phyloP scores from a whole-genome alignment of 2,797 vertebrate species.

The Gadopsis bispinosus region DNA sequence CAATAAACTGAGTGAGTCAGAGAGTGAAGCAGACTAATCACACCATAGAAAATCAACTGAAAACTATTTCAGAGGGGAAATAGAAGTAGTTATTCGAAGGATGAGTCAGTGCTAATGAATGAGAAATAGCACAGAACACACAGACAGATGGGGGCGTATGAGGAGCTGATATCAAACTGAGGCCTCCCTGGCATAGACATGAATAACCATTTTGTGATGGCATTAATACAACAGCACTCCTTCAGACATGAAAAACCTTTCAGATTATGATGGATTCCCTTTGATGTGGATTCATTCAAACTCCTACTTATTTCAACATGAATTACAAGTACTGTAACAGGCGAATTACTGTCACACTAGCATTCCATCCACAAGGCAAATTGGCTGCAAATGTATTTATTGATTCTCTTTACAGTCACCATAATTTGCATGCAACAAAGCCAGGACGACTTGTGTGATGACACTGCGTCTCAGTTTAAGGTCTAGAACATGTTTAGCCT shows the following conservation, averaged over 20 bases:
- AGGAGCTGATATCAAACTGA: constrained; percentile 63
- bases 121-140: constrained; percentile 55
- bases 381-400: constrained; percentile 43
- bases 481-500: not conserved
- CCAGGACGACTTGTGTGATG: not conserved
- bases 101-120: constrained; percentile 74
- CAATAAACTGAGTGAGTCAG: constrained; percentile 59
- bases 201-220: constrained; percentile 64
- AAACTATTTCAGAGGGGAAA: constrained; percentile 61
- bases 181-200: constrained; percentile 58
- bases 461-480: not conserved
- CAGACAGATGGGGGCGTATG: constrained; percentile 70
- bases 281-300: constrained; percentile 58
- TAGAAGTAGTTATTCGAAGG: constrained; percentile 65
- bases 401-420: constrained; percentile 39
- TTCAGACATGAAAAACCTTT: constrained; percentile 58
- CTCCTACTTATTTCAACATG: constrained; percentile 46
- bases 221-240: constrained; percentile 58
- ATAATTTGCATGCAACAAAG: constrained; percentile 38
- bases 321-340: constrained; percentile 39
- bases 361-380: constrained; percentile 42
- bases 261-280: constrained; percentile 61
- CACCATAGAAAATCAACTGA: constrained; percentile 54
- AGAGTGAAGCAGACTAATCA: constrained; percentile 36
- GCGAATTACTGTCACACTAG: constrained; percentile 43